Evolutionary conservation across 2,888 invertebrate genomes (phyloP), one percentile per base, ranked within the genome.

Genomic region (Xestia sexstrigata): DNA sequence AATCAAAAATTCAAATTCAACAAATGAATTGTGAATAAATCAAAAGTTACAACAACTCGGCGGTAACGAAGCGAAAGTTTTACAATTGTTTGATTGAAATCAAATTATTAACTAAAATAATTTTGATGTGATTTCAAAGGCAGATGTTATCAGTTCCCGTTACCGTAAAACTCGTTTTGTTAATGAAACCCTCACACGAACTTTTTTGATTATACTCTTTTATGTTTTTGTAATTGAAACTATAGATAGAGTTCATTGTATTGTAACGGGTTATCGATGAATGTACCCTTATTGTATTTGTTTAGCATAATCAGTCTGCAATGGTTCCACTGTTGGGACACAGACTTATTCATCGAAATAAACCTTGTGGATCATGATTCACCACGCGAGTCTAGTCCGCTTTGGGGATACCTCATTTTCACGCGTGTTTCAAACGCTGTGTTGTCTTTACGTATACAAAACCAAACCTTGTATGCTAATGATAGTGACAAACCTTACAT

Each of bases 1-100:
- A 91, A 91, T 91, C 89, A 90, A 90, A 91, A 90, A 91, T 91
- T 91, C 84, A 91, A 90, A 91, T 90, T 82, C 83, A 88, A 85
- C 87, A 88, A 88, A 89, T 90, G 88, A 90, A 91, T 90, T 87
- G 89, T 77, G 90, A 90, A 91, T 89, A 88, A 91, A 89, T 91
- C 90, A 88, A 87, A 91, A 90, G 90, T 91, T 91, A 89, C 86
- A 82, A 81, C 85, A 87, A 85, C 82, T 83, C 80, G 79, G 79
- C 73, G 86, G 87, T 88, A 89, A 89, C 89, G 89, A 89, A 87
- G 88, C 88, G 70, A 84, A 89, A 89, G 74, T 89, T 89, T 87
- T 83, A 68, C 85, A 88, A 88, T 87, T 87, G 86, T 88, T 88
- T 89, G 89, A 89, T 89, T 89, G 86, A 79, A 89, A 89, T 89